Base-by-base conservation (phyloP, 2,888 invertebrate genomes). In the Tiliacea aurago region DNA sequence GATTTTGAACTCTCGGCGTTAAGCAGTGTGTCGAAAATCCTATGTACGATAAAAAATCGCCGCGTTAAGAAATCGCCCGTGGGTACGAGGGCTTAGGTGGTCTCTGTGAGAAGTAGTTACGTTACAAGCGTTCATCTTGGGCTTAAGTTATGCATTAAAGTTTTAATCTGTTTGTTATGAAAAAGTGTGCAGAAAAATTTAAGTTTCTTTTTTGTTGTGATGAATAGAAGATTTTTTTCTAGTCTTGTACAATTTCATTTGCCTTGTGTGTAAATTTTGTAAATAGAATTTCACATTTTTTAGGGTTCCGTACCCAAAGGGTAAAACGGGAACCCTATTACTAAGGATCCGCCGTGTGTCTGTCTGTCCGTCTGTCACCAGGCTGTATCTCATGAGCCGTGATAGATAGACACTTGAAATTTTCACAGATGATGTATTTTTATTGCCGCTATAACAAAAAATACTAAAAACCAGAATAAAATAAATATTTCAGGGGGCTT, bases 101-200 rank as follows among this genome's bases (percentile, higher is more conserved):
- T 45, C n/a, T 61, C 13, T 37, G 23, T 13, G 56, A 56, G 20
- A 20, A n/a, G 33, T 58, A 53, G 56, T 67, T 41, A 49, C 7
- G 51, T 63, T 51, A 53, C 55, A 69, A 37, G 70, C 47, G 41
- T 72, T 64, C 58, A 62, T 55, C 70, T 55, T 37, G 20, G 55
- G 20, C 18, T 76, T 70, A 71, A 78, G 53, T 76, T 78, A 76
- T 76, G 63, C 78, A 72, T 78, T 71, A 20, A 71, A 72, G 63
- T 78, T 72, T 64, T 66, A 73, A 56, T 69, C 53, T 69, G 59
- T 69, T 76, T 76, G 15, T 69, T 33, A n/a, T 1, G 20, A 23
- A 73, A 73, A 74, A 66, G 28, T 56, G 23, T 49, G 13, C 20
- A 20, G 33, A 43, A 33, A n/a, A 64, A 23, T 41, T 2, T 20